phyloP scores from a whole-genome alignment of 2,888 invertebrate species.

The Cataglyphis albicans region DNA sequence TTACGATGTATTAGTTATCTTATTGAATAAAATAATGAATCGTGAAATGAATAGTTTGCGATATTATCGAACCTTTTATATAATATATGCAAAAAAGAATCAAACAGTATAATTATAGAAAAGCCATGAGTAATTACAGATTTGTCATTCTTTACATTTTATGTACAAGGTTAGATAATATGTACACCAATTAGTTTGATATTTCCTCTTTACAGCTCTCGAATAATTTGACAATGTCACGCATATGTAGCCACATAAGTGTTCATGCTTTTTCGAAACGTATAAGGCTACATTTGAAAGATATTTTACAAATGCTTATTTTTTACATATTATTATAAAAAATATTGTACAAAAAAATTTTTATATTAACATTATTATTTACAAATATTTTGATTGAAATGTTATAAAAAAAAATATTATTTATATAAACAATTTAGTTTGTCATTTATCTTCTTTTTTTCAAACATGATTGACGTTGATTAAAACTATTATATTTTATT shows the following conservation, averaged over 20 bases:
- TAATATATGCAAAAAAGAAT: constrained; percentile 1
- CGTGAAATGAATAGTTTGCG: neutral
- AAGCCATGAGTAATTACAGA: constrained; percentile 6
- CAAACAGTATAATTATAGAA: constrained; percentile 2
- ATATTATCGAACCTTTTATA: neutral
- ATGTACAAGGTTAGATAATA: constrained; percentile 39
- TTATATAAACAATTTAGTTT: neutral
- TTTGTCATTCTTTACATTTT: constrained; percentile 51
- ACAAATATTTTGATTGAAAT: neutral
- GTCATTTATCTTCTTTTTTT: neutral
- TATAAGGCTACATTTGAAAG: neutral
- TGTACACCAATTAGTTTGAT: constrained; percentile 27
- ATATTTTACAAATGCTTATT: neutral
- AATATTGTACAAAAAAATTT: neutral
- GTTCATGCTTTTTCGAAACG: neutral
- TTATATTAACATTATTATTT: constrained; percentile 1
- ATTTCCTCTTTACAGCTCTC: neutral
- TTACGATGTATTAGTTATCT: neutral
- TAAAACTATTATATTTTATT: neutral
- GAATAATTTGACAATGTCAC: constrained; percentile 5
- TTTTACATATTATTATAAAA: constrained; percentile 2
- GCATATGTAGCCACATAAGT: neutral
- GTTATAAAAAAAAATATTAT: neutral
- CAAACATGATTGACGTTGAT: neutral
- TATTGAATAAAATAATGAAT: neutral